Percentiles rank a stretch among this genome's conserved stretches.
These are phyloP conservation scores for Tychaedon coryphoeus DNA, from an alignment of 2,113 vertebrate species.

Conservation along the genomic window DNA sequence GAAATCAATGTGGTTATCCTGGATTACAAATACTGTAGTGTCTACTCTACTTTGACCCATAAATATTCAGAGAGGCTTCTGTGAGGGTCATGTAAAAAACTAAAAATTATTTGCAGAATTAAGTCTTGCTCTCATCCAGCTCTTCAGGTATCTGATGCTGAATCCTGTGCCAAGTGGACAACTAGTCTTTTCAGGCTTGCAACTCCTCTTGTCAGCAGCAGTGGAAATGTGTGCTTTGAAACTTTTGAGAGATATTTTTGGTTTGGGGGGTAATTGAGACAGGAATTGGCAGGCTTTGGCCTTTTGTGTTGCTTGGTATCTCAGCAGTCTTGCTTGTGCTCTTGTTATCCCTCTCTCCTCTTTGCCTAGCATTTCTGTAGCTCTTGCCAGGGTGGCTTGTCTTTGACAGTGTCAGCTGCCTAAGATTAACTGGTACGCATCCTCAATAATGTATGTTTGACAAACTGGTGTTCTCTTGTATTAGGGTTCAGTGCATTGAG, in stretches of 20 bases:
- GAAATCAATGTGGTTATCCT: background rate
- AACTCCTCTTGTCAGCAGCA: background rate
- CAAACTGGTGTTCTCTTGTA: constrained; percentile 61
- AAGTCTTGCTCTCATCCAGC: background rate
- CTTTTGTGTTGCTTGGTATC: background rate
- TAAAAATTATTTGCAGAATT: background rate
- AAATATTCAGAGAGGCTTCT: background rate
- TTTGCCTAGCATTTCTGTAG: background rate
- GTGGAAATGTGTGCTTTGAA: background rate
- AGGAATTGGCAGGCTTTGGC: background rate
- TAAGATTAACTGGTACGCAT: constrained; percentile 65
- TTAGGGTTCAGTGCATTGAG: constrained; percentile 68
- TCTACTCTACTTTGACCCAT: background rate
- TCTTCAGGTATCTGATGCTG: background rate
- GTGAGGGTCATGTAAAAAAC: background rate
- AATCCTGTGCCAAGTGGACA: fast-evolving
- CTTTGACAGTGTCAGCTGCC: constrained; percentile 32
- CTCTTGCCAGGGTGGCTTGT: background rate
- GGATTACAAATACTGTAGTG: background rate
- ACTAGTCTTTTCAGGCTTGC: background rate
- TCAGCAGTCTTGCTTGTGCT: background rate
- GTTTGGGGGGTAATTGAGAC: background rate
- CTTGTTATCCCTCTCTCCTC: background rate
- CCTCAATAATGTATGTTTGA: constrained; percentile 50
- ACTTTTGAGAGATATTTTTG: background rate